Evolutionary conservation across 2,888 invertebrate genomes (phyloP), one percentile per base, ranked within the genome.

Genomic region (Anticlea derivata): DNA sequence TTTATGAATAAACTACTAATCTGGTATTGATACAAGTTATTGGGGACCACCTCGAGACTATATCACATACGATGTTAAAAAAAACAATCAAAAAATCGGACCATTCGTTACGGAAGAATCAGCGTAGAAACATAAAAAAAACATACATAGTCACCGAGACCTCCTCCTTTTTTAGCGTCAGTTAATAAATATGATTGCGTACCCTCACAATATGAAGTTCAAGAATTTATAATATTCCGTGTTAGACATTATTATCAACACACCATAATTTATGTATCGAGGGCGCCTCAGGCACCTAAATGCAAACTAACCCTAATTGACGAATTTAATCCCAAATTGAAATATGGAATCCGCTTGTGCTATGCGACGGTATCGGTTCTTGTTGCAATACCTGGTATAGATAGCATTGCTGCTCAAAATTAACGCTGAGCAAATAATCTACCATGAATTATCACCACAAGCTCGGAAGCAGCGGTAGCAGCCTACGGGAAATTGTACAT

Each of bases 301-400:
- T 20, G 43, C 34, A 33, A 34, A 43, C 43, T 7, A 33, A 43
- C 8, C 10, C 41, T 17, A 33, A 43, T 43, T 33, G 43, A 43
- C 26, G 43, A 17, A 33, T 43, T 26, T 17, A 34, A 43, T 43
- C 33, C 11, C 10, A 20, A 43, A 43, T 34, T 34, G 26, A 26
- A 43, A 33, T 34, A 26, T 24, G 22, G 7, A 31, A 20, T 33
- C 26, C 26, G 17, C 20, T 43, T 24, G 13, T 22, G 22, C 27
- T 38, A 8, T 41, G 20, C 22, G 20, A 12, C 39, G 8, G 29
- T 23, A 12, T 5, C 11, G 30, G 22, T 10, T 7, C 11, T 12
- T 22, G 5, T 34, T n/a, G n/a, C n/a, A n/a, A n/a, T n/a, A 10
- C 8, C 17, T 23, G 17, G 8, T 24, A 8, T 8, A n/a, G 17